A percentile compares a stretch with the other conserved stretches of the same genome.
phyloP scores from a whole-genome alignment of 2,113 vertebrate genomes.

The Callithrix jacchus region DNA sequence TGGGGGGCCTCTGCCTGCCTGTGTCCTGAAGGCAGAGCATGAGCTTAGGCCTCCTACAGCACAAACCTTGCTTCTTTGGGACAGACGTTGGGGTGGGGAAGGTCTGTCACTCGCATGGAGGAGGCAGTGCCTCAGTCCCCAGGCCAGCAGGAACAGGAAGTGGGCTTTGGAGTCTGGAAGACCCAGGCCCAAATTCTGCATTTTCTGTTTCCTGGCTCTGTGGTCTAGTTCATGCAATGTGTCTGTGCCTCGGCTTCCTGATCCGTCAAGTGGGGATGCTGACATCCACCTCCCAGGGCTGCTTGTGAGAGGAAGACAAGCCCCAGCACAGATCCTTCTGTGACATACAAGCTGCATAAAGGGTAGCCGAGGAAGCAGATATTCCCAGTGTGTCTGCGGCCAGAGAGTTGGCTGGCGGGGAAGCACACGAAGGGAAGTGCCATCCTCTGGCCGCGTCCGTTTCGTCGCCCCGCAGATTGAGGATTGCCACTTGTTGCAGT shows the following conservation, averaged over 20 bases:
- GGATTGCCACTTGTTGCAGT: neutral
- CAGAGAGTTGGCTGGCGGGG: neutral
- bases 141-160: neutral
- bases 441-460: neutral
- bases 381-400: neutral
- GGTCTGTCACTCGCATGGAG: neutral
- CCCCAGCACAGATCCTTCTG: neutral
- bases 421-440: neutral
- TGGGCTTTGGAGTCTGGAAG: conserved; percentile 9
- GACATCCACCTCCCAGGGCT: neutral
- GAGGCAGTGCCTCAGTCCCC: neutral
- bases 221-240: neutral
- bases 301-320: conserved; percentile 19
- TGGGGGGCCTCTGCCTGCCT: neutral
- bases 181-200: neutral
- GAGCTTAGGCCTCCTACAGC: neutral
- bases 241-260: neutral
- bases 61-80: neutral
- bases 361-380: conserved; percentile 2
- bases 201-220: neutral
- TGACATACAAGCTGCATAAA: neutral
- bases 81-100: neutral
- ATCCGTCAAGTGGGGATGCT: conserved; percentile 15
- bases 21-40: neutral
- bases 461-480: neutral